Percentiles rank a stretch among this genome's conserved stretches.
These are phyloP conservation scores for Pyrrhopygopsis socrates DNA, from an alignment of 2,888 invertebrate genomes.

Conservation along the genomic window DNA sequence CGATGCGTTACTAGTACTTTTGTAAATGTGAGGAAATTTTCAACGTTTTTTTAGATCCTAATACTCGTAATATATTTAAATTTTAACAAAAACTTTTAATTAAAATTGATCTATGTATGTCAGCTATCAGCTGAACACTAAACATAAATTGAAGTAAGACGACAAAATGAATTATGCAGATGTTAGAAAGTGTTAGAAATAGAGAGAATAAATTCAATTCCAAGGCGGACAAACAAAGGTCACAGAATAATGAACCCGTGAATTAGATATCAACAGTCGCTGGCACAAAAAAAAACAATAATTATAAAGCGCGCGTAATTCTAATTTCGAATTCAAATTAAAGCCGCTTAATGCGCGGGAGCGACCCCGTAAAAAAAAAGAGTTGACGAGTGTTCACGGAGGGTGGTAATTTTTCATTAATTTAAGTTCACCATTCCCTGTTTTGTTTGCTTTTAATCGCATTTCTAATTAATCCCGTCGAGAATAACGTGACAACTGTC, in stretches of 20 bases:
- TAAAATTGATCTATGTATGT: too few species aligned
- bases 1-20: too few species aligned
- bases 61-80: too few species aligned
- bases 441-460: slow-evolving; percentile 95
- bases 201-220: slow-evolving; percentile 34
- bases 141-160: too few species aligned
- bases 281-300: slow-evolving; percentile 94
- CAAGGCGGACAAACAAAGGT: slow-evolving; percentile 32
- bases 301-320: slow-evolving; percentile 95
- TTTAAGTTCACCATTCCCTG: slow-evolving; percentile 95
- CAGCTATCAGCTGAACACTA: too few species aligned
- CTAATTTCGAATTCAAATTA: slow-evolving; percentile 95
- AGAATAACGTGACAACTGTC: slow-evolving; percentile 95
- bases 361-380: slow-evolving; percentile 95
- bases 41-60: too few species aligned
- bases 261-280: slow-evolving; percentile 94
- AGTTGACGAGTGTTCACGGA: slow-evolving; percentile 95
- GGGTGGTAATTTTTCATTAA: slow-evolving; percentile 96
- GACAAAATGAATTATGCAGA: slow-evolving; percentile 12
- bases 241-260: slow-evolving; percentile 89
- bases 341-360: slow-evolving; percentile 95
- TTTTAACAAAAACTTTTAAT: too few species aligned
- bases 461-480: slow-evolving; percentile 95
- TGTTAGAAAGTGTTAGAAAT: slow-evolving; percentile 23
- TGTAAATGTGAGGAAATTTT: too few species aligned